A percentile compares a stretch with the other conserved stretches of the same genome.
Conservation (phyloP, 2,797 vertebrate species). For the Molossus molossus region DNA sequence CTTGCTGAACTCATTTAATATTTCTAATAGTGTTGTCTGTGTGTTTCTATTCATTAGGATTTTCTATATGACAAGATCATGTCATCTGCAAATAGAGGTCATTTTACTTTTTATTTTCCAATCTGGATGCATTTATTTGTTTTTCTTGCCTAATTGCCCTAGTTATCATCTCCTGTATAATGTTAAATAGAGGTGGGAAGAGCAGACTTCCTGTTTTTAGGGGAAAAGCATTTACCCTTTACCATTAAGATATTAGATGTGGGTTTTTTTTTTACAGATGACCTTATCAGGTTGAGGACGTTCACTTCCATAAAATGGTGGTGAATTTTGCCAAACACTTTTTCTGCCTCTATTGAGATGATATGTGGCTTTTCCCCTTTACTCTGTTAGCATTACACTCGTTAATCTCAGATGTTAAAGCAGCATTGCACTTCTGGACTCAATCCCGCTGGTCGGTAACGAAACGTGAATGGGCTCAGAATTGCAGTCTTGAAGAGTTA, state of each 20-base stretch:
- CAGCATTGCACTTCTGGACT: background rate
- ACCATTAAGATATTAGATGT: conserved; percentile 12
- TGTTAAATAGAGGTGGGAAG: background rate
- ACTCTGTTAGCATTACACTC: background rate
- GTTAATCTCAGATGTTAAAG: background rate
- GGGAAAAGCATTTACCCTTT: background rate
- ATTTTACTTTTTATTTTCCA: background rate
- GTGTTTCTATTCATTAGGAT: background rate
- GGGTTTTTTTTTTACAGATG: background rate
- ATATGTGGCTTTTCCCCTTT: background rate
- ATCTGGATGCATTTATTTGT: background rate
- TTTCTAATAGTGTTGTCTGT: background rate
- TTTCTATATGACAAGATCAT: background rate
- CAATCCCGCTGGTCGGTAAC: conserved; percentile 12
- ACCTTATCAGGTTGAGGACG: background rate
- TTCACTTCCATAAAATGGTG: background rate
- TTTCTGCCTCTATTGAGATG: background rate
- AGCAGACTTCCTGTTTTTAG: background rate
- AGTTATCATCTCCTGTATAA: background rate
- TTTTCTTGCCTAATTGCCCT: conserved; percentile 5
- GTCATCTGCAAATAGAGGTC: background rate
- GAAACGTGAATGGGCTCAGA: background rate
- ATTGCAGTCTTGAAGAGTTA: conserved; percentile 3
- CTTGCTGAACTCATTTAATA: background rate
- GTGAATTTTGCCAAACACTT: background rate